Evolutionary conservation across 2,797 vertebrate genomes (phyloP).

Genomic region (Gymnothorax javanicus): DNA sequence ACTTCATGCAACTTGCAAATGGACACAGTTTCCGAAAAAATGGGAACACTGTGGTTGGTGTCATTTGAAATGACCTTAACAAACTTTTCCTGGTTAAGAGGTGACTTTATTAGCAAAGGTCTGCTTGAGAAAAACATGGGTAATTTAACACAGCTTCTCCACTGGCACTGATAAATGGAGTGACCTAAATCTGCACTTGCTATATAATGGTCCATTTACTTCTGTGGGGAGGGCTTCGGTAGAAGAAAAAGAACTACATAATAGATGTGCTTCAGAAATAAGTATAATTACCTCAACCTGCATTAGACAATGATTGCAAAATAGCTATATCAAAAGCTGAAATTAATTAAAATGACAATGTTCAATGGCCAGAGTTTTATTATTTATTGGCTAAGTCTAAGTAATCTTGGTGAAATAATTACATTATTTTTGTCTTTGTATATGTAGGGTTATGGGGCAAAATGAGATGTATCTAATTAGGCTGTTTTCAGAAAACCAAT

Average conservation of each 20-base stretch:
- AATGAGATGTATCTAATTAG: too few relatives aligned
- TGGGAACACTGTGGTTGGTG: constrained; percentile 66
- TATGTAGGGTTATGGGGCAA: too few relatives aligned
- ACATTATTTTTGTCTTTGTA: too few relatives aligned
- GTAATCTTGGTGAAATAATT: too few relatives aligned
- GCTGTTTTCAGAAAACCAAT: too few relatives aligned
- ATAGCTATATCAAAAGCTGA: background rate
- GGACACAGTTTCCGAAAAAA: background rate
- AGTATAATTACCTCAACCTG: constrained; percentile 14
- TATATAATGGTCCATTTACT: constrained; percentile 71
- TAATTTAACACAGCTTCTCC: constrained; percentile 80
- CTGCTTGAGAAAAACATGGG: constrained; percentile 71
- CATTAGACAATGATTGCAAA: background rate
- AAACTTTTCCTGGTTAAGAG: constrained; percentile 59
- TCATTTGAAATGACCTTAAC: constrained; percentile 64
- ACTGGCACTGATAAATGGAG: constrained; percentile 77
- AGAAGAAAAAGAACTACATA: constrained; percentile 2
- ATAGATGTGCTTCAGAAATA: constrained; percentile 3
- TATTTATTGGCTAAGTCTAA: too few relatives aligned
- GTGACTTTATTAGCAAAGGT: constrained; percentile 72
- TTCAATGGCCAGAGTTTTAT: background rate
- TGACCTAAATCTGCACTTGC: constrained; percentile 65
- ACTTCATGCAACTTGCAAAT: background rate
- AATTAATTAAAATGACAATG: background rate
- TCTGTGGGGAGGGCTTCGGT: constrained; percentile 57